Percentiles rank a stretch among this genome's conserved stretches.
Evolutionary conservation across 1,140 invertebrate species (phyloP).

Genomic region (Drosophila setifemur): DNA sequence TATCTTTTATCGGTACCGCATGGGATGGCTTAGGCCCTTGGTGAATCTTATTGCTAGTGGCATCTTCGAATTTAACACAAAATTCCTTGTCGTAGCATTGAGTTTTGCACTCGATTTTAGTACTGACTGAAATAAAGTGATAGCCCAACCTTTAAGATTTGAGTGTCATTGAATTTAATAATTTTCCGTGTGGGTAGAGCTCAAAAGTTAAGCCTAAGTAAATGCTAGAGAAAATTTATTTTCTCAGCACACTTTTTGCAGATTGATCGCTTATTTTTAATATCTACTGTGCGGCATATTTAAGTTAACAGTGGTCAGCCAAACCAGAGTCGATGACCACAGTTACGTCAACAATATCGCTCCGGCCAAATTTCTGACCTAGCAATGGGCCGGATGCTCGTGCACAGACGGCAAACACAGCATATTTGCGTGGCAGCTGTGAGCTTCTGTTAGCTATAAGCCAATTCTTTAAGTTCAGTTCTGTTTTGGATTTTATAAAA

Average conservation of each 20-base stretch:
- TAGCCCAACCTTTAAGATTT: neutral
- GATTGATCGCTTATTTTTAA: slow-evolving; percentile 32
- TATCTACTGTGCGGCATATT: slow-evolving; percentile 42
- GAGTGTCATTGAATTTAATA: neutral
- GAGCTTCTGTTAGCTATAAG: too few species aligned
- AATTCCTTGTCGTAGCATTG: slow-evolving; percentile 6
- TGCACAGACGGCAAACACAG: too few species aligned
- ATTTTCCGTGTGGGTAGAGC: neutral
- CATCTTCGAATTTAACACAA: slow-evolving; percentile 20
- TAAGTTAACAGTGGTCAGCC: too few species aligned
- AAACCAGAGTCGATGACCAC: too few species aligned
- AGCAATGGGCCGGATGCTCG: too few species aligned
- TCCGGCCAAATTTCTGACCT: too few species aligned
- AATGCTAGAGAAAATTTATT: neutral
- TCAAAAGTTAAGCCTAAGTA: neutral
- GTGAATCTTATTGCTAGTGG: slow-evolving; percentile 42
- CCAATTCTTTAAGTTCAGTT: too few species aligned
- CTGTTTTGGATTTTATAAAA: too few species aligned
- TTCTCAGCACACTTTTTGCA: slow-evolving; percentile 1
- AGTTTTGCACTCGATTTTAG: slow-evolving; percentile 20
- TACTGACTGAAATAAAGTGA: slow-evolving; percentile 6
- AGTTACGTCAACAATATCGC: too few species aligned
- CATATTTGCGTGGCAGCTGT: too few species aligned
- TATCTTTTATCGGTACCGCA: slow-evolving; percentile 66
- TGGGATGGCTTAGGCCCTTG: slow-evolving; percentile 18